Percentiles rank a stretch among this genome's conserved stretches.
Conservation (phyloP, 2,888 invertebrate genomes). For the Steromphala cineraria region DNA sequence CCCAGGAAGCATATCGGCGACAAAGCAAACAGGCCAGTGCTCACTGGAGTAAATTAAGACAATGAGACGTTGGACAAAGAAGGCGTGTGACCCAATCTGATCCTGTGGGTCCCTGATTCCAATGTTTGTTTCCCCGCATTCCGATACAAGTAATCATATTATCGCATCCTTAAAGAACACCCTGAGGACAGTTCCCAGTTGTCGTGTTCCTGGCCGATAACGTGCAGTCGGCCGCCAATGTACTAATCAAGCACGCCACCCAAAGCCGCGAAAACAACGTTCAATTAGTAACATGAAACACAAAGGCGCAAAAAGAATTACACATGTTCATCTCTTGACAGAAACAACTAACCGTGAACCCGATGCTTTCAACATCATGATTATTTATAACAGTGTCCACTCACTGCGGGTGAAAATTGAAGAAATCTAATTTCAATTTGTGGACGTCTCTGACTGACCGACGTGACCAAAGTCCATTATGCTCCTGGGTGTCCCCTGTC, state of each 20-base stretch:
- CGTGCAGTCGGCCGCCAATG: background rate
- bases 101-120: background rate
- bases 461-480: background rate
- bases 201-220: background rate
- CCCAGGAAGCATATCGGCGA: background rate
- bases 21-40: background rate
- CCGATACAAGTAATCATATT: background rate
- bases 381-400: background rate
- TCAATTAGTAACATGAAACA: background rate
- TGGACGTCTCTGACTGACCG: background rate
- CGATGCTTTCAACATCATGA: background rate
- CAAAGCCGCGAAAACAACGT: background rate
- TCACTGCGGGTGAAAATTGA: background rate
- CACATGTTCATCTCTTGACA: background rate
- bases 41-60: background rate
- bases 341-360: background rate
- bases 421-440: background rate
- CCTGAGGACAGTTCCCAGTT: background rate
- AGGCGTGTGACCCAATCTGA: background rate
- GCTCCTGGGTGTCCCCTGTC: background rate
- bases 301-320: background rate
- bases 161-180: background rate
- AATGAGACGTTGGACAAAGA: background rate
- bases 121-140: background rate
- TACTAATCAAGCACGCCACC: background rate